Percentiles rank a stretch among this genome's conserved stretches.
phyloP scores from a whole-genome alignment of 2,113 vertebrate genomes.

The Laticauda colubrina region DNA sequence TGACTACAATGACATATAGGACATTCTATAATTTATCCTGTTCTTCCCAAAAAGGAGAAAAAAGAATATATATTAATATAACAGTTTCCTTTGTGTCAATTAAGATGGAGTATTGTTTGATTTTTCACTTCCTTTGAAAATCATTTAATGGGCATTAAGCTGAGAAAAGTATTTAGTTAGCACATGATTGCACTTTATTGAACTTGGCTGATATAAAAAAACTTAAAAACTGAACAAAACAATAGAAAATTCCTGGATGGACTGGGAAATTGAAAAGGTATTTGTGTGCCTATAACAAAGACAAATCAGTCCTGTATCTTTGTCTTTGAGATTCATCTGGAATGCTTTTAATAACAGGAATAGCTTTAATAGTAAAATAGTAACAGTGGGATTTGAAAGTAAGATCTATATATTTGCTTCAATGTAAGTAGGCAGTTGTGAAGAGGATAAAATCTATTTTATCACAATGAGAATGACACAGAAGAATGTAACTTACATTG shows the following conservation, averaged over 20 bases:
- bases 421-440: neutral
- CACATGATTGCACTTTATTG: neutral
- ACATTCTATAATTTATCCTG: conserved; percentile 10
- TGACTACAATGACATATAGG: conserved; percentile 14
- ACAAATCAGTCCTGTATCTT: neutral
- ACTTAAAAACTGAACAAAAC: neutral
- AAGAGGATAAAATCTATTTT: neutral
- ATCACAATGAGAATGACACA: neutral
- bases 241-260: neutral
- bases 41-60: conserved; percentile 9
- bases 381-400: neutral
- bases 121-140: conserved; percentile 6
- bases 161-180: neutral
- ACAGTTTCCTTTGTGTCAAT: neutral
- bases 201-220: neutral
- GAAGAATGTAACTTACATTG: neutral
- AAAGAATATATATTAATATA: neutral
- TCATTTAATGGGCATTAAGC: neutral
- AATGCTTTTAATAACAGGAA: neutral
- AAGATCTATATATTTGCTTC: neutral
- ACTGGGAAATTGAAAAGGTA: neutral
- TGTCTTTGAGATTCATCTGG: neutral
- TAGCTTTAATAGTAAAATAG: neutral
- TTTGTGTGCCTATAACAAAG: neutral
- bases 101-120: neutral